Conservation (phyloP, 1,140 invertebrate species). For the Dendroctonus valens region DNA sequence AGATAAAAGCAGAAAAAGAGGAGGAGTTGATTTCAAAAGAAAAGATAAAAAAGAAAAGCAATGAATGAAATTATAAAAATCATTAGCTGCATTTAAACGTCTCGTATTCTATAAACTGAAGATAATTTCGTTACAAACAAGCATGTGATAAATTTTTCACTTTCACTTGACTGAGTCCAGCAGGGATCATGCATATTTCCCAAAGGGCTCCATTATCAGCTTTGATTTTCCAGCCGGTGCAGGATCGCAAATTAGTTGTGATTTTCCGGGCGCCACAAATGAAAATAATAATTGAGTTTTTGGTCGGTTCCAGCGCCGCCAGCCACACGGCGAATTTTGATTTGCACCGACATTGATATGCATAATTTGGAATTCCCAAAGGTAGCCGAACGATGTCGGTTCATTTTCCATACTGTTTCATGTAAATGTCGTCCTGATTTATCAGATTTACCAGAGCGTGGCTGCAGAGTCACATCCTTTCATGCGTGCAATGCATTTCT, state of each 20-base stretch:
- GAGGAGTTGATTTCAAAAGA: too few relatives aligned
- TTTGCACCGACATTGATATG: conserved; percentile 32
- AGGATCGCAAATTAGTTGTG: conserved; percentile 30
- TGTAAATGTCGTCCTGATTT: conserved; percentile 16
- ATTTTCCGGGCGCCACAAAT: conserved; percentile 30
- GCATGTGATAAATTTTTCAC: conserved; percentile 17
- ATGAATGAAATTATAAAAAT: too few relatives aligned
- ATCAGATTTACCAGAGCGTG: too few relatives aligned
- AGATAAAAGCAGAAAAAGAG: too few relatives aligned
- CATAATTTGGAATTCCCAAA: conserved; percentile 32
- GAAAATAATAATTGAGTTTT: conserved; percentile 34
- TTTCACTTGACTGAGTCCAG: conserved; percentile 17
- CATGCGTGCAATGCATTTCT: too few relatives aligned
- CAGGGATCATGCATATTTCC: conserved; percentile 20
- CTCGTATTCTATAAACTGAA: too few relatives aligned
- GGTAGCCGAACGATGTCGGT: conserved; percentile 16
- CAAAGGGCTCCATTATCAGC: conserved; percentile 25
- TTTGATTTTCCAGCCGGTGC: conserved; percentile 31
- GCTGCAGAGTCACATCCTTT: too few relatives aligned
- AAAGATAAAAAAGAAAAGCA: too few relatives aligned
- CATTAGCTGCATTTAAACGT: too few relatives aligned
- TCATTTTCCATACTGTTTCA: conserved; percentile 24
- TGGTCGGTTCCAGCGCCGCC: conserved; percentile 27
- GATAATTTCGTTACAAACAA: too few relatives aligned
- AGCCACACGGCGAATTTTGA: conserved; percentile 30